Percentiles rank a stretch among this genome's conserved stretches.
Conservation (phyloP, 2,888 invertebrate genomes). For the Pomacea canaliculata region DNA sequence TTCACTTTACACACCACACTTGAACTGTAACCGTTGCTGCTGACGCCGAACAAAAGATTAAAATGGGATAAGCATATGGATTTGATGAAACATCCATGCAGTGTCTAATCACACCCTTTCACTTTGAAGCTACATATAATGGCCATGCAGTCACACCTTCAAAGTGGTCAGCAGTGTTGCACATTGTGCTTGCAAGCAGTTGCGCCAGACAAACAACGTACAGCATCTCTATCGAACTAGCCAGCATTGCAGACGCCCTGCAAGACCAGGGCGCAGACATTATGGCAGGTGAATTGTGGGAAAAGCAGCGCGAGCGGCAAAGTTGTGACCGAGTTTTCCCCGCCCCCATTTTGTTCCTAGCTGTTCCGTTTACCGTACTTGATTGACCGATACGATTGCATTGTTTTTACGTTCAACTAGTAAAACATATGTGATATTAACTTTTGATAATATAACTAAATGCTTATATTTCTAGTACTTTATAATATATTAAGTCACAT, state of each 20-base stretch:
- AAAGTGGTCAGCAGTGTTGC: slow-evolving; percentile 29
- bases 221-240: slow-evolving; percentile 24
- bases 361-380: background rate
- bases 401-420: too few relatives aligned
- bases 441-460: too few relatives aligned
- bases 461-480: too few relatives aligned
- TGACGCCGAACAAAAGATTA: too few relatives aligned
- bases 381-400: background rate
- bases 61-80: too few relatives aligned
- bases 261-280: slow-evolving; percentile 39
- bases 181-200: slow-evolving; percentile 21
- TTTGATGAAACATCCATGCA: too few relatives aligned
- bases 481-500: too few relatives aligned
- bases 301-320: slow-evolving; percentile 30
- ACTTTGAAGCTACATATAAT: too few relatives aligned
- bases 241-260: background rate
- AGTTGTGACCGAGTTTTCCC: slow-evolving; percentile 6
- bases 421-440: too few relatives aligned
- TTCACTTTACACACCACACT: too few relatives aligned
- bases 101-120: too few relatives aligned
- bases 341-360: background rate
- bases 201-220: slow-evolving; percentile 28
- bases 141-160: slow-evolving; percentile 16
- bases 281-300: slow-evolving; percentile 5
- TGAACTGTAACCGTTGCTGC: too few relatives aligned